Percentiles rank a stretch among this genome's conserved stretches.
phyloP scores from a whole-genome alignment of 1,140 invertebrate species.

The Plodia interpunctella region DNA sequence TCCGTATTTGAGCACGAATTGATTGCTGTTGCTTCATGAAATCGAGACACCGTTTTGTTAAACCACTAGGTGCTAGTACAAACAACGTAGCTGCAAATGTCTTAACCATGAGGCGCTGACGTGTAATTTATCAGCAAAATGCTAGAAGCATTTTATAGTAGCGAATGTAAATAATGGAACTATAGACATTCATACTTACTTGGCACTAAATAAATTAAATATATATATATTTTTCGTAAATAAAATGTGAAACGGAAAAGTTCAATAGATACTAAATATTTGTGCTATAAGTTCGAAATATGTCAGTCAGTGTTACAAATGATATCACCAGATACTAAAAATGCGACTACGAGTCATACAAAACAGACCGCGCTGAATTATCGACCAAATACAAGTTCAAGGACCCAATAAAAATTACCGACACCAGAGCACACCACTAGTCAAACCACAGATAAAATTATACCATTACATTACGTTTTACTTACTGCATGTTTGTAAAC shows the following conservation, averaged over 20 bases:
- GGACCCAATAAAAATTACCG: slow-evolving; percentile 65
- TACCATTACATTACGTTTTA: slow-evolving; percentile 13
- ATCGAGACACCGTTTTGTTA: background rate
- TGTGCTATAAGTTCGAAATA: too few relatives aligned
- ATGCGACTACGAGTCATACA: slow-evolving; percentile 30
- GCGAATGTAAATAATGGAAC: too few relatives aligned
- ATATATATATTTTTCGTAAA: too few relatives aligned
- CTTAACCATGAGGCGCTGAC: slow-evolving; percentile 3
- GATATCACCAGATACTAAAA: slow-evolving; percentile 34
- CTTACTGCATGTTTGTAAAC: slow-evolving; percentile 22
- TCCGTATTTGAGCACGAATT: slow-evolving; percentile 6
- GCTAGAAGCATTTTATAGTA: background rate
- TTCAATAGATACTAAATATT: background rate
- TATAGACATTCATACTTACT: too few relatives aligned
- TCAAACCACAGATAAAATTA: slow-evolving; percentile 34
- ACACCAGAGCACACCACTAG: slow-evolving; percentile 37
- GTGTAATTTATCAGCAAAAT: background rate
- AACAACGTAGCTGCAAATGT: background rate
- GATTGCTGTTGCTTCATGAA: slow-evolving; percentile 1
- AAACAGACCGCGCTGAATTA: slow-evolving; percentile 42
- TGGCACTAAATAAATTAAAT: too few relatives aligned
- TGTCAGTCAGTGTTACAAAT: slow-evolving; percentile 38
- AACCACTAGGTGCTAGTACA: background rate
- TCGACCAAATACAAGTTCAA: slow-evolving; percentile 69
- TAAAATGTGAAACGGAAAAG: too few relatives aligned